Evolutionary conservation across 2,888 invertebrate species (phyloP), one percentile per base, ranked within the genome.

Genomic region (Scrobipalpa costella): DNA sequence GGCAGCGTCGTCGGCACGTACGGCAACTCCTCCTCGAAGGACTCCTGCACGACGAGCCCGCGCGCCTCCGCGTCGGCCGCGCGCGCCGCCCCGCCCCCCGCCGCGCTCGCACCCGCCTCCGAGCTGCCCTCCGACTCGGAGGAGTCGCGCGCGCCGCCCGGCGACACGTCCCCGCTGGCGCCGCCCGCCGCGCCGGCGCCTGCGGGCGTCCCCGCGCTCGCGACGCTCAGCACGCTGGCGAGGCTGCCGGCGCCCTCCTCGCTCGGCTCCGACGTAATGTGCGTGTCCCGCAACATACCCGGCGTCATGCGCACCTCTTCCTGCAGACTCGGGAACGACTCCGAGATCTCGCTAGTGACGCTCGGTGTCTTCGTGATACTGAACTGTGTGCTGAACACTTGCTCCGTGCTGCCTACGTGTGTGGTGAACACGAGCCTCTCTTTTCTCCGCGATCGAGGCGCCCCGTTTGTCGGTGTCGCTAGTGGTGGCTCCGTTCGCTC

Each of bases 1-100:
- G 97, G 97, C 77, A 97, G 88, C 63, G 97, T 97, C n/a, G 97
- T 97, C 64, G 97, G 97, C 76, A 97, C 94, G 81, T 96, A 97
- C 1, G 97, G 97, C 77, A 97, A 90, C 85, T 96, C 96, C 74
- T 95, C 95, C 76, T 97, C 97, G 78, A 96, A 95, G 47, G 97
- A 97, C 79, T 97, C 96, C 79, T 96, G 95, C 64, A 95, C 92
- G 57, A 97, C 96, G 52, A 97, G 92, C 1, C 86, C 88, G 40
- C 89, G 88, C 68, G 95, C 93, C 82, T 97, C 97, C 58, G 94
- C 93, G 63, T 93, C 93, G 69, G 93, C 93, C 17, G 94, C 87
- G 66, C 68, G 72, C 68, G 79, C 67, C 71, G 59, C 34, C 73
- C 67, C 36, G 72, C 93, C 33, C 92, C 85, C 73, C 27, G 72